phyloP scores from a whole-genome alignment of 2,888 invertebrate genomes.

The Auanema freiburgensis region DNA sequence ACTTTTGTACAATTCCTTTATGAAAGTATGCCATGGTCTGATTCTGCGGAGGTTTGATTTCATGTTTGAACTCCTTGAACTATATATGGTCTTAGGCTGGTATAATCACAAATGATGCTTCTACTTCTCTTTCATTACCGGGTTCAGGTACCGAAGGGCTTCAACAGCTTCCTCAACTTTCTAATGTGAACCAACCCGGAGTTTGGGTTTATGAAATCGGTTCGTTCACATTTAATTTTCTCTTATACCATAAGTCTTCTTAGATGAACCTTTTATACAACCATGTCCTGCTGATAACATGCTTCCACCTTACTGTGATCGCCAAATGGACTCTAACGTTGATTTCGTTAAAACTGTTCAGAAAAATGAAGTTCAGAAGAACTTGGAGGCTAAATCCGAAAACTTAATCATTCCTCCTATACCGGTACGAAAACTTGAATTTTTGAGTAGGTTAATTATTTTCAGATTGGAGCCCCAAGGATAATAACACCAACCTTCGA shows the following conservation, averaged over 20 bases:
- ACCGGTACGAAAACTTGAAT: background rate
- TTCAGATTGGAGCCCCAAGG: conserved; percentile 16
- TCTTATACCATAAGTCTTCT: background rate
- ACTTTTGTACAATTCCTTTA: conserved; percentile 61
- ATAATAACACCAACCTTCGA: conserved; percentile 31
- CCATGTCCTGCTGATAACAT: conserved; percentile 52
- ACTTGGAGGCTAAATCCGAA: background rate
- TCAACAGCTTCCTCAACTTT: conserved; percentile 52
- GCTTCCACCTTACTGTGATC: conserved; percentile 63
- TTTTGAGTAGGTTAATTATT: background rate
- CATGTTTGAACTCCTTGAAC: too few relatives aligned
- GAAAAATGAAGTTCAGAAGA: too few relatives aligned
- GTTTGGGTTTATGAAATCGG: conserved; percentile 59
- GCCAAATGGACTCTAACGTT: conserved; percentile 11
- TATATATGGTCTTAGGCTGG: conserved; percentile 51
- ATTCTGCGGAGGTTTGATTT: conserved; percentile 52
- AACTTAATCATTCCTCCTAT: background rate
- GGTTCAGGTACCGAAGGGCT: conserved; percentile 62
- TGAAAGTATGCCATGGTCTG: conserved; percentile 56
- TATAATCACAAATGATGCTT: conserved; percentile 54
- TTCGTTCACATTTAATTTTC: background rate
- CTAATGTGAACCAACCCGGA: conserved; percentile 60
- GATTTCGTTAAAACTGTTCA: background rate
- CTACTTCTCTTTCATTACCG: conserved; percentile 55
- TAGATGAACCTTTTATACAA: conserved; percentile 40